These are phyloP conservation scores for Grallaria varia DNA, from an alignment of 2,113 vertebrate species.

Conservation along the genomic window DNA sequence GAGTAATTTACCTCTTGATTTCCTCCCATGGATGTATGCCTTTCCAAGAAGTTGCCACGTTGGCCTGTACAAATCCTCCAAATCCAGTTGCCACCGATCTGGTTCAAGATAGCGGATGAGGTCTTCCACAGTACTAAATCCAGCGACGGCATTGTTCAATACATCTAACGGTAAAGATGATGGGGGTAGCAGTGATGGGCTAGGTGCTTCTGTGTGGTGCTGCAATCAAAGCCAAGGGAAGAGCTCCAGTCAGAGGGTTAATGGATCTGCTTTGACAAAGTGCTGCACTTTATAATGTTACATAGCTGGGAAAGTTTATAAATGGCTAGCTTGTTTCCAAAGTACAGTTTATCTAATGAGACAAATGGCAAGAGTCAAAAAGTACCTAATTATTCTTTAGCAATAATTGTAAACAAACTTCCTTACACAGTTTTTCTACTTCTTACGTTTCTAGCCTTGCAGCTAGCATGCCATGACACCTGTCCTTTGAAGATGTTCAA, in stretches of 20 bases:
- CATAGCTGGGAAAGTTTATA: conserved; percentile 35
- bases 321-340: background rate
- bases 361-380: conserved; percentile 22
- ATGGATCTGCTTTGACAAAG: conserved; percentile 14
- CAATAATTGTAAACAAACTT: background rate
- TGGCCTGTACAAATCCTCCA: conserved; percentile 93
- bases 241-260: conserved; percentile 20
- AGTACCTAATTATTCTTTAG: conserved; percentile 11
- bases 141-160: conserved; percentile 82
- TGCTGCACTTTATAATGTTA: background rate
- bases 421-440: background rate
- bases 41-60: conserved; percentile 93
- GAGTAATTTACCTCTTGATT: conserved; percentile 84
- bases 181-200: conserved; percentile 71
- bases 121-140: conserved; percentile 90
- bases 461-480: background rate
- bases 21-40: conserved; percentile 90
- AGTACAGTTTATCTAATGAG: conserved; percentile 7
- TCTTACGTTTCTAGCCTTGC: background rate
- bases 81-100: conserved; percentile 92
- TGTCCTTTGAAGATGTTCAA: background rate
- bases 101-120: conserved; percentile 97
- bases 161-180: conserved; percentile 83
- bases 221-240: conserved; percentile 67
- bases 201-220: conserved; percentile 78